Conservation (phyloP, 2,888 invertebrate species). For the Caenorhabditis sp. region DNA sequence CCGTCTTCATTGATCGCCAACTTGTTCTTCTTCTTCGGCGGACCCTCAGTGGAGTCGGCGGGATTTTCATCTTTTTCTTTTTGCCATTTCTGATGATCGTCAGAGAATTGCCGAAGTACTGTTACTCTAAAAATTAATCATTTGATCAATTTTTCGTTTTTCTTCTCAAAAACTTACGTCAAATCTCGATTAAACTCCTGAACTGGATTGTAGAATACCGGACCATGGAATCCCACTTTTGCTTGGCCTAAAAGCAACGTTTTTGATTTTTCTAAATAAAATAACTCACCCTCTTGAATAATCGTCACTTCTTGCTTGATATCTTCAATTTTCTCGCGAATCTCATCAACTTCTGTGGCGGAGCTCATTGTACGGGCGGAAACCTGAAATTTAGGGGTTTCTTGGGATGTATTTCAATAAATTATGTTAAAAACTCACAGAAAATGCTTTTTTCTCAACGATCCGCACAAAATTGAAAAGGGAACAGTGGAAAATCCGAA, state of each 20-base stretch:
- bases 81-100: slow-evolving; percentile 74
- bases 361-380: neutral
- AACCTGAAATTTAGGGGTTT: slow-evolving; percentile 27
- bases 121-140: slow-evolving; percentile 86
- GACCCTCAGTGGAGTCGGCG: too few relatives aligned
- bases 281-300: slow-evolving; percentile 45
- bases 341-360: slow-evolving; percentile 8
- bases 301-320: slow-evolving; percentile 8
- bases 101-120: slow-evolving; percentile 87
- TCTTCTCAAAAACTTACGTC: slow-evolving; percentile 84
- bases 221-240: slow-evolving; percentile 75
- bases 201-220: slow-evolving; percentile 96
- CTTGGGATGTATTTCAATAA: neutral
- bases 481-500: neutral
- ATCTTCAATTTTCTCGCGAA: slow-evolving; percentile 13
- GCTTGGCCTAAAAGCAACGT: slow-evolving; percentile 70
- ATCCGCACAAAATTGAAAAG: neutral
- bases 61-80: slow-evolving; percentile 21
- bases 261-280: neutral
- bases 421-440: slow-evolving; percentile 2
- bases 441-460: neutral
- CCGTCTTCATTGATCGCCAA: slow-evolving; percentile 60
- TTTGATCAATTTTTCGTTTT: neutral
- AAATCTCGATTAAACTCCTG: slow-evolving; percentile 98
- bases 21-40: slow-evolving; percentile 71